Evolutionary conservation across 2,888 invertebrate genomes (phyloP).

Genomic region (Lepidochitona cinerea): DNA sequence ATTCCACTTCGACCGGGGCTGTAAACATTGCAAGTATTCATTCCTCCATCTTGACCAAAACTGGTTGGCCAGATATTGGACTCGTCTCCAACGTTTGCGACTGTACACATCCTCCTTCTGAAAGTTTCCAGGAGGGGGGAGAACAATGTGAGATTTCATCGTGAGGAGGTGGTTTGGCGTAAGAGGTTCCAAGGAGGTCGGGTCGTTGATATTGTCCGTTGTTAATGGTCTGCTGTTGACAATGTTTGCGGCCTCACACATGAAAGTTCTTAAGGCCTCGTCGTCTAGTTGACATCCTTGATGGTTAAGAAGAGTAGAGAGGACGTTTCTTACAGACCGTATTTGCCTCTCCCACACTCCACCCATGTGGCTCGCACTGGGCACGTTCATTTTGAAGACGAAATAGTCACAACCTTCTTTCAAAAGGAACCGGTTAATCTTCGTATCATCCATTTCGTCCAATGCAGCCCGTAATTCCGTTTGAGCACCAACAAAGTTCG

Average conservation of each 20-base stretch:
- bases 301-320: conserved; percentile 22
- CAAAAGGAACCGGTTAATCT: conserved; percentile 16
- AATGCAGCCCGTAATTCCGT: conserved; percentile 22
- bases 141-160: conserved; percentile 22
- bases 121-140: conserved; percentile 35
- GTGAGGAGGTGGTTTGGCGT: conserved; percentile 19
- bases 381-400: conserved; percentile 38
- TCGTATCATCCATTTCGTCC: conserved; percentile 15
- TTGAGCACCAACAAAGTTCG: conserved; percentile 35
- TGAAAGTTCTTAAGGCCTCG: conserved; percentile 29
- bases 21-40: conserved; percentile 18
- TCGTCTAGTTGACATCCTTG: conserved; percentile 19
- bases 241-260: conserved; percentile 30
- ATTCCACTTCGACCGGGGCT: not conserved
- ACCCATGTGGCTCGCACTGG: conserved; percentile 43
- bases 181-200: conserved; percentile 3
- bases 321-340: conserved; percentile 32
- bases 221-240: conserved; percentile 34
- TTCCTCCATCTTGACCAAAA: conserved; percentile 11
- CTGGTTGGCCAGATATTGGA: too few species aligned
- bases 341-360: conserved; percentile 49
- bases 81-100: too few species aligned
- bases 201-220: conserved; percentile 18
- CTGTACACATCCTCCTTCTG: conserved; percentile 20
- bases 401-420: conserved; percentile 21